Evolutionary conservation across 2,888 invertebrate genomes (phyloP), one percentile per base, ranked within the genome.

Genomic region (Cyclophora albipunctata): DNA sequence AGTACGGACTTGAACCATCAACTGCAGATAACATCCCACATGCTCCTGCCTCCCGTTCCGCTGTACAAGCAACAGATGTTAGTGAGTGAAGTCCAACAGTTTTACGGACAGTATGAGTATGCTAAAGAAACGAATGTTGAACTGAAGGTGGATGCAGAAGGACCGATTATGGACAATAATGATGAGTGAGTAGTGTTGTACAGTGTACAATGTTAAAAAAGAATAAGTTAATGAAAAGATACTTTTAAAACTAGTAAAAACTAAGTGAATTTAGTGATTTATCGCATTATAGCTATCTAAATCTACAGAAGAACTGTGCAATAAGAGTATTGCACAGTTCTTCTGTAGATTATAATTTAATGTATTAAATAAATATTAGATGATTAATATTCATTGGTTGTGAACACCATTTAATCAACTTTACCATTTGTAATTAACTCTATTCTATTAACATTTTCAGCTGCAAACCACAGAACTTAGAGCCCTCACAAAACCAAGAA

Each of bases 1-100:
- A 66, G 64, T 42, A 63, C 76, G 0, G 81, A 83, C 2, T 67
- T 81, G 57, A 72, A 69, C 0, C 78, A 80, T 43, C 71, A 78
- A 1, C 56, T 84, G 33, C 83, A 83, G 54, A 81, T 84, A 33
- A 76, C 82, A 0, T 82, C 84, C 0, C 84, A 86, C 54, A 75
- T 86, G 41, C 68, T 85, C 6, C 48, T 86, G 3, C 85, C 86
- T 0, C 75, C 75, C 49, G 71, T 75, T 7, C 72, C 79, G 0
- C 63, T 79, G 3, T 77, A 74, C 45, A 78, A 80, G 5, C 83
- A 82, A 60, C 82, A 84, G 49, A 69, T 84, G 60, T 51, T 86
- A 3, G 68, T 83, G 7, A 78, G 77, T 55, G 78, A 73, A 2
- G 68, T 82, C 0, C 75, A 74, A 42, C 79, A 78, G 42, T 82